These are phyloP conservation scores for Cercocebus atys DNA, from an alignment of 2,113 vertebrate genomes.

Conservation along the genomic window DNA sequence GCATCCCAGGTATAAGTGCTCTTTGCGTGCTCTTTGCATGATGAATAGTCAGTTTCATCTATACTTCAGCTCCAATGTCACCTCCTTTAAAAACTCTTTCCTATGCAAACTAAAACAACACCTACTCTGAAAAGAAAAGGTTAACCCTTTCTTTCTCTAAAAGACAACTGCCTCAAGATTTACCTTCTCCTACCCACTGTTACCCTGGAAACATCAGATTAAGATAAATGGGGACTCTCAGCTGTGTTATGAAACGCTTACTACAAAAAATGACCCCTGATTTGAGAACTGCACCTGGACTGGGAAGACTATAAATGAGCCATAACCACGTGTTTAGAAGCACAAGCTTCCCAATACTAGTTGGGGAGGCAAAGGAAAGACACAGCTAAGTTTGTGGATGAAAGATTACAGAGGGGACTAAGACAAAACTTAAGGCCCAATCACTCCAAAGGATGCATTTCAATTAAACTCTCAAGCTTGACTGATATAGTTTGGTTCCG, in stretches of 20 bases:
- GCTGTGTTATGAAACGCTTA: conserved; percentile 4
- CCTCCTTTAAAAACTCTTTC: conserved; percentile 45
- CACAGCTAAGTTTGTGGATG: background rate
- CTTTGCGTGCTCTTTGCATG: background rate
- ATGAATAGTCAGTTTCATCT: background rate
- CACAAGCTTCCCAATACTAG: background rate
- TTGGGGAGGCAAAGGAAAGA: background rate
- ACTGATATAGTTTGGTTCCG: no score
- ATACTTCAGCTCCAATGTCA: conserved; percentile 7
- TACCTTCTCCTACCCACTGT: background rate
- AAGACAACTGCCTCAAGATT: background rate
- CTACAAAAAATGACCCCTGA: background rate
- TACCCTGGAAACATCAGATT: conserved; percentile 38
- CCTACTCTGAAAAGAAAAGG: background rate
- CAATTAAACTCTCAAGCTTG: background rate
- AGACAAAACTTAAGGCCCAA: background rate
- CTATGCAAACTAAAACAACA: background rate
- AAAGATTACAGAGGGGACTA: background rate
- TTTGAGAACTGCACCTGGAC: background rate
- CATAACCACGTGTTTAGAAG: background rate
- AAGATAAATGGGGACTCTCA: background rate
- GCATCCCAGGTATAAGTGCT: background rate
- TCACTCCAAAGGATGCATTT: conserved; percentile 6
- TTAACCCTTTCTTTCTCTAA: background rate
- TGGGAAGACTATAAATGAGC: background rate